Evolutionary conservation across 2,113 vertebrate species (phyloP).

Genomic region (Xyliphius kryptos): DNA sequence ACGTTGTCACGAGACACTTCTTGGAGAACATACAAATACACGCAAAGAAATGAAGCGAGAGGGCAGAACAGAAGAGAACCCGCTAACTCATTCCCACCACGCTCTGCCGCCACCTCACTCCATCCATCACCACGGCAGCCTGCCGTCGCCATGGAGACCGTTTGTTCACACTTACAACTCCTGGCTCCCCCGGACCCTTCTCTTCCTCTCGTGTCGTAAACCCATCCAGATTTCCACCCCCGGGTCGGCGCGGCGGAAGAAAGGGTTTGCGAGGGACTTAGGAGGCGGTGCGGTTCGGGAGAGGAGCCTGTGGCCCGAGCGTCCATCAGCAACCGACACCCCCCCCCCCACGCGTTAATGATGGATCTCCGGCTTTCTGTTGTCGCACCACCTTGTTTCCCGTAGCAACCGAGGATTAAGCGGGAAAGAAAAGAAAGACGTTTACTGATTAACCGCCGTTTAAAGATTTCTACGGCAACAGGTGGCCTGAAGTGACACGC

Average conservation of each 20-base stretch:
- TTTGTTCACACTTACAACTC: constrained; percentile 60
- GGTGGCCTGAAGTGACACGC: constrained; percentile 20
- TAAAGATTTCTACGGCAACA: constrained; percentile 3
- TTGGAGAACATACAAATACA: no score
- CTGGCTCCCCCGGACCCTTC: constrained; percentile 40
- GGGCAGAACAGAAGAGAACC: neutral
- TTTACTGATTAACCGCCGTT: neutral
- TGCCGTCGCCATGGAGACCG: constrained; percentile 66
- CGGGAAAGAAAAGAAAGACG: constrained; percentile 6
- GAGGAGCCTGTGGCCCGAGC: constrained; percentile 19
- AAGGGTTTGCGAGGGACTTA: constrained; percentile 16
- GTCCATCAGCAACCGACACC: neutral
- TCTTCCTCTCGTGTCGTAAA: constrained; percentile 53
- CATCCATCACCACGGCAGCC: constrained; percentile 61
- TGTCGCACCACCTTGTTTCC: constrained; percentile 36
- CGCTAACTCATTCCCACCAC: neutral
- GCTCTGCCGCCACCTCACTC: constrained; percentile 54
- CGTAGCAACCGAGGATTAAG: constrained; percentile 15
- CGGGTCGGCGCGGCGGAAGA: constrained; percentile 13
- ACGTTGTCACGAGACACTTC: no score
- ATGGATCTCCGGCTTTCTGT: constrained; percentile 23
- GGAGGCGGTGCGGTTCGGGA: no score
- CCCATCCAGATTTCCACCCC: constrained; percentile 59
- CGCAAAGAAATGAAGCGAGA: neutral
- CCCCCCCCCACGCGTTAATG: constrained; percentile 1